Conservation (phyloP, 2,888 invertebrate species). For the Tenodera sinensis region DNA sequence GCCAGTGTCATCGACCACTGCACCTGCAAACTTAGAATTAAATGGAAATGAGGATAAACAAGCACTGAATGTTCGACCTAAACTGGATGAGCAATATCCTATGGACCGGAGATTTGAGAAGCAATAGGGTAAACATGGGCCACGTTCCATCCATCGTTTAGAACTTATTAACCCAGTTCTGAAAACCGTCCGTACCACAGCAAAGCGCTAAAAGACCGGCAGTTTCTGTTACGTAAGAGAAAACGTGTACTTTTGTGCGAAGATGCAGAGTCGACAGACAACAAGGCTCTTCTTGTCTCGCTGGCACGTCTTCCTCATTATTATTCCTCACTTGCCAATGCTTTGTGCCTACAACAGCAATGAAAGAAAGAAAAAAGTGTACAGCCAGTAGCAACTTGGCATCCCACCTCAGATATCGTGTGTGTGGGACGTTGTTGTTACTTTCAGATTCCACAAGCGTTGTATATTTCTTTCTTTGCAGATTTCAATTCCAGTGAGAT, state of each 20-base stretch:
- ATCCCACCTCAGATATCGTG: neutral
- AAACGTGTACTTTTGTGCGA: neutral
- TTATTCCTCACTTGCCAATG: neutral
- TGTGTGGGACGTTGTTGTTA: neutral
- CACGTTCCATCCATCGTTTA: neutral
- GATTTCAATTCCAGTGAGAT: neutral
- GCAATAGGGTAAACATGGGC: no score
- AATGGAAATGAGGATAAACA: no score
- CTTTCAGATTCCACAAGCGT: neutral
- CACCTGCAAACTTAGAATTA: no score
- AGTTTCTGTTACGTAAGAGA: neutral
- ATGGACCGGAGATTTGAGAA: no score
- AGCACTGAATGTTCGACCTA: no score
- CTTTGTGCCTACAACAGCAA: neutral
- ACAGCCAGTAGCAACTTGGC: neutral
- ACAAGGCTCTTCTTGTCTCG: neutral
- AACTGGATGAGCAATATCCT: no score
- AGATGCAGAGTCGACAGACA: neutral
- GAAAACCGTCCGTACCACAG: neutral
- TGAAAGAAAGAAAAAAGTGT: neutral
- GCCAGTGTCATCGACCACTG: no score
- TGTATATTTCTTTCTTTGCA: neutral
- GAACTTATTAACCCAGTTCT: neutral
- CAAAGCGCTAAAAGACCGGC: neutral
- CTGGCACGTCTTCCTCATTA: slow-evolving; percentile 2